These are phyloP conservation scores for Colistium nudipinnis DNA, from an alignment of 2,113 vertebrate species.

Conservation along the genomic window DNA sequence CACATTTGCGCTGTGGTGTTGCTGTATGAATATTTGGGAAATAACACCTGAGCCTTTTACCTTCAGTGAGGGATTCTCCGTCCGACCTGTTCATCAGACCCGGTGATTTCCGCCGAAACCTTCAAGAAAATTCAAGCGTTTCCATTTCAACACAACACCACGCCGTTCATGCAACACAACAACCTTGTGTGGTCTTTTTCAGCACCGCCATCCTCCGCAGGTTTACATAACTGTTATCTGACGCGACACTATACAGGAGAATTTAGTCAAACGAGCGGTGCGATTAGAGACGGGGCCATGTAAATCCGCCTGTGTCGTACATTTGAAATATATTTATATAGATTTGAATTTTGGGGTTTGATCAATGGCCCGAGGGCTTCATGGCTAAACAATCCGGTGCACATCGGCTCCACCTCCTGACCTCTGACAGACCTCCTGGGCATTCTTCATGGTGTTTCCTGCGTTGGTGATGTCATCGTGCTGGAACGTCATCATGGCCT, in stretches of 20 bases:
- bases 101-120: conserved; percentile 82
- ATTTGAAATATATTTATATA: no score
- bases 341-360: not conserved
- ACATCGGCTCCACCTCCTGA: conserved; percentile 37
- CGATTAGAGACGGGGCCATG: conserved; percentile 32
- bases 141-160: not conserved
- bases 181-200: not conserved
- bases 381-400: no score
- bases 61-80: conserved; percentile 79
- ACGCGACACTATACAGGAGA: conserved; percentile 63
- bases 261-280: conserved; percentile 55
- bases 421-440: conserved; percentile 87
- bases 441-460: conserved; percentile 85
- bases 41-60: conserved; percentile 55
- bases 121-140: conserved; percentile 53
- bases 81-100: conserved; percentile 66
- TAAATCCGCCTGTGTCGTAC: conserved; percentile 32
- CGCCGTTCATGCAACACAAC: not conserved
- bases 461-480: conserved; percentile 84
- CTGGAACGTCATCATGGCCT: conserved; percentile 89
- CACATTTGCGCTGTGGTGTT: not conserved
- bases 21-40: not conserved
- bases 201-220: not conserved
- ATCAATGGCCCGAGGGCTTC: no score
- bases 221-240: no score